Percentiles rank a stretch among this genome's conserved stretches.
Evolutionary conservation across 2,888 invertebrate species (phyloP).

Genomic region (Aphidoletes aphidimyza): DNA sequence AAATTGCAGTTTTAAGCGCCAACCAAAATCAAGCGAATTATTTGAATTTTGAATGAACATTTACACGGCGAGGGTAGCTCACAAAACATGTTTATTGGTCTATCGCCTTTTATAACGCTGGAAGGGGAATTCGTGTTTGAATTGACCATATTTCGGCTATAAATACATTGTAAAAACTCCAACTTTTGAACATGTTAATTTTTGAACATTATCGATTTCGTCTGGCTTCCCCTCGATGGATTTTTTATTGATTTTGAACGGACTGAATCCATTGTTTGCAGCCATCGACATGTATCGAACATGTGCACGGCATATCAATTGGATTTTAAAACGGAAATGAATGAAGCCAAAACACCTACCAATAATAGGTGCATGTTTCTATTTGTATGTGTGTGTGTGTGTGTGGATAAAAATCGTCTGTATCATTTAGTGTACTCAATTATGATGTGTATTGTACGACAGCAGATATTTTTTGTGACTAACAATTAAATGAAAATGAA

Average conservation of each 20-base stretch:
- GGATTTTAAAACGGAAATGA: neutral
- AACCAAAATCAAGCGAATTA: too few relatives aligned
- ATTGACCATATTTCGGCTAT: neutral
- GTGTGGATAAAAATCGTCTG: too few relatives aligned
- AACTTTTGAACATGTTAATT: neutral
- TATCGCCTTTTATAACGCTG: neutral
- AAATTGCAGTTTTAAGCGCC: too few relatives aligned
- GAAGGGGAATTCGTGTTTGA: neutral
- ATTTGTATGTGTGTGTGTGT: too few relatives aligned
- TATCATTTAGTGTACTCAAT: too few relatives aligned
- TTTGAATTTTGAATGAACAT: too few relatives aligned
- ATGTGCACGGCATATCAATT: neutral
- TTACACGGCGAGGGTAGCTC: too few relatives aligned
- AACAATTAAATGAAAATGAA: too few relatives aligned
- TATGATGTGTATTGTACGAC: too few relatives aligned
- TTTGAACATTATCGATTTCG: constrained; percentile 34
- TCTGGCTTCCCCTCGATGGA: constrained; percentile 22
- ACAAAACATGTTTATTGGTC: constrained; percentile 1
- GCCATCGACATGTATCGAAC: neutral
- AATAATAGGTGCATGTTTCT: too few relatives aligned
- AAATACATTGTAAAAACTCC: neutral
- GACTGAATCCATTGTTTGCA: neutral
- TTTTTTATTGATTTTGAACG: neutral
- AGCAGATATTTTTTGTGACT: too few relatives aligned
- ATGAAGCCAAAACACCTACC: too few relatives aligned